A percentile compares a stretch with the other conserved stretches of the same genome.
These are phyloP conservation scores for Nemotelus pantherinus DNA, from an alignment of 2,888 invertebrate species.

Conservation along the genomic window DNA sequence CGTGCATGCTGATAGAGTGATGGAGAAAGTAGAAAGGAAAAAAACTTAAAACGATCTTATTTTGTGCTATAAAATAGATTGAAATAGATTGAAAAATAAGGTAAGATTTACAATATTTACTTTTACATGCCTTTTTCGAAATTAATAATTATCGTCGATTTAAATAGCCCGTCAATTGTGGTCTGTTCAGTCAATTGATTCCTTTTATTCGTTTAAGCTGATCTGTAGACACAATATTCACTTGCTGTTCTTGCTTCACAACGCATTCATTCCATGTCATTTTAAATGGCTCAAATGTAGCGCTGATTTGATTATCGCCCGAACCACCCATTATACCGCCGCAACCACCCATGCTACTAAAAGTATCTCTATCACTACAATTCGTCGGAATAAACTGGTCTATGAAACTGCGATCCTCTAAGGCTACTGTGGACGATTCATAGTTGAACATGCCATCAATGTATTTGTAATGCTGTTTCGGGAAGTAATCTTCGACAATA, in stretches of 20 bases:
- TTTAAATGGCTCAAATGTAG: not conserved
- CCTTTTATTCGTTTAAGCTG: not conserved
- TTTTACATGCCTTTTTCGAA: too few species aligned
- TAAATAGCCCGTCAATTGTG: not conserved
- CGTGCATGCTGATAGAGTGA: too few species aligned
- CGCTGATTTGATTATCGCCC: not conserved
- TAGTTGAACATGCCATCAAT: not conserved
- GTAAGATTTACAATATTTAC: too few species aligned
- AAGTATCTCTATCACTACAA: not conserved
- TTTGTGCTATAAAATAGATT: too few species aligned
- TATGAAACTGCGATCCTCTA: not conserved
- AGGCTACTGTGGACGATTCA: not conserved
- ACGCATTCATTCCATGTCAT: not conserved
- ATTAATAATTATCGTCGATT: too few species aligned
- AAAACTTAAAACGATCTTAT: too few species aligned
- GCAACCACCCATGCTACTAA: too few species aligned
- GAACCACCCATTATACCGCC: not conserved
- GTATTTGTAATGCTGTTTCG: not conserved
- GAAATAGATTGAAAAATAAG: too few species aligned
- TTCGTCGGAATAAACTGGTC: not conserved
- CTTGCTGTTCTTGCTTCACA: not conserved
- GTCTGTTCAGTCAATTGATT: not conserved
- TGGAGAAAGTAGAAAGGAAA: too few species aligned
- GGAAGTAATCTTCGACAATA: constrained; percentile 1
- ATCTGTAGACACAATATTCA: constrained; percentile 12